phyloP scores from a whole-genome alignment of 1,140 invertebrate genomes.

The Cataglyphis hispanica region DNA sequence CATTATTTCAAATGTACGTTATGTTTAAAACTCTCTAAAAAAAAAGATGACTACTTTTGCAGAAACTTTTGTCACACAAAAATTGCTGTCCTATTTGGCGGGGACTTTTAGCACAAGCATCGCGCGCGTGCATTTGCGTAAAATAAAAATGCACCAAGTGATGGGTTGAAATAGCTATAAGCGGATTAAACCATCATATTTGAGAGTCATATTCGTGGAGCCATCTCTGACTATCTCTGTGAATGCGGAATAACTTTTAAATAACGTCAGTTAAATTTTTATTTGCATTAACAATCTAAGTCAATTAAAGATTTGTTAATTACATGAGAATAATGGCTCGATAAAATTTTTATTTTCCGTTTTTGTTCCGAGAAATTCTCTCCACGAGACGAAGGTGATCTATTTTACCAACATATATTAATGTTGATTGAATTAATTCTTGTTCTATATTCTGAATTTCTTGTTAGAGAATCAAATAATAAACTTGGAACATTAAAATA shows the following conservation, averaged over 20 bases:
- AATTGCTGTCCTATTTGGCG: conserved; percentile 1
- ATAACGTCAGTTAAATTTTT: not conserved
- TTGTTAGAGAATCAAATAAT: no score
- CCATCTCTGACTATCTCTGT: not conserved
- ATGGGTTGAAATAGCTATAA: not conserved
- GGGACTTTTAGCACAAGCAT: conserved; percentile 1
- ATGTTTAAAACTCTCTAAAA: conserved; percentile 2
- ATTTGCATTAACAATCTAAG: not conserved
- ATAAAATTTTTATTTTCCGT: no score
- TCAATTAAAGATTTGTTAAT: not conserved
- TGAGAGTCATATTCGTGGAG: not conserved
- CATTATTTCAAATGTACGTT: conserved; percentile 18
- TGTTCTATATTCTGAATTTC: no score
- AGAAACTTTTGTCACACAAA: not conserved
- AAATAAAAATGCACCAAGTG: conserved; percentile 24
- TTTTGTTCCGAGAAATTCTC: no score
- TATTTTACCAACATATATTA: no score
- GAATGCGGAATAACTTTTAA: not conserved
- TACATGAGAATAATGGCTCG: no score
- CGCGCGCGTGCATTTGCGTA: not conserved
- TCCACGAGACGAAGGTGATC: no score
- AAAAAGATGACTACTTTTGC: not conserved
- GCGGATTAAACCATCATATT: conserved; percentile 9
- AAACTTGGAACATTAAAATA: no score
- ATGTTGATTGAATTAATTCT: no score